Evolutionary conservation across 1,140 invertebrate species (phyloP).

Genomic region (Theocolax elegans): DNA sequence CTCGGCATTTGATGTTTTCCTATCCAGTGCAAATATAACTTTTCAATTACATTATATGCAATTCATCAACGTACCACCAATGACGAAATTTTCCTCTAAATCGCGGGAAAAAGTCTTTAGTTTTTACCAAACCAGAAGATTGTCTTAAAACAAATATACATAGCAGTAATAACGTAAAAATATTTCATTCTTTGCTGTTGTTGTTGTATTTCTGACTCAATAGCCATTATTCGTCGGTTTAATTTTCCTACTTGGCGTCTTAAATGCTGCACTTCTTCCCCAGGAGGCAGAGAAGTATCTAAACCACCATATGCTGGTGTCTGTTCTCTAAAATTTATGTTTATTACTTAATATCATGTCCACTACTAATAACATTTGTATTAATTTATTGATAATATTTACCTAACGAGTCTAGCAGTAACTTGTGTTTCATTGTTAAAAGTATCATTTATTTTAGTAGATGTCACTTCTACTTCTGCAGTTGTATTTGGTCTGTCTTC

Average conservation of each 20-base stretch:
- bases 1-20: background rate
- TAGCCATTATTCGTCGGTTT: conserved; percentile 84
- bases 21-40: background rate
- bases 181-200: conserved; percentile 85
- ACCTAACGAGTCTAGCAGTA: conserved; percentile 57
- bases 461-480: conserved; percentile 45
- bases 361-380: conserved; percentile 9
- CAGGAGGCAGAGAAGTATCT: conserved; percentile 75
- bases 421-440: conserved; percentile 54
- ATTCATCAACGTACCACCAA: conserved; percentile 7
- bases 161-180: conserved; percentile 81
- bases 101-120: conserved; percentile 37
- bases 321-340: conserved; percentile 69
- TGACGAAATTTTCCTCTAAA: conserved; percentile 4
- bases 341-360: background rate
- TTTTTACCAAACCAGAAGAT: conserved; percentile 84
- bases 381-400: conserved; percentile 38
- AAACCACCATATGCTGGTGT: conserved; percentile 71
- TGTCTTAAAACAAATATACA: conserved; percentile 86
- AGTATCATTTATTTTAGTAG: conserved; percentile 39
- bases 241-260: conserved; percentile 85
- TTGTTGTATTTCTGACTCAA: conserved; percentile 84
- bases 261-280: conserved; percentile 84
- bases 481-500: conserved; percentile 62
- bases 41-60: background rate